phyloP scores from a whole-genome alignment of 30 jellyfish, hydroid and myxozoan genomes.

The Aurelia aurita complex sp. Pacific region DNA sequence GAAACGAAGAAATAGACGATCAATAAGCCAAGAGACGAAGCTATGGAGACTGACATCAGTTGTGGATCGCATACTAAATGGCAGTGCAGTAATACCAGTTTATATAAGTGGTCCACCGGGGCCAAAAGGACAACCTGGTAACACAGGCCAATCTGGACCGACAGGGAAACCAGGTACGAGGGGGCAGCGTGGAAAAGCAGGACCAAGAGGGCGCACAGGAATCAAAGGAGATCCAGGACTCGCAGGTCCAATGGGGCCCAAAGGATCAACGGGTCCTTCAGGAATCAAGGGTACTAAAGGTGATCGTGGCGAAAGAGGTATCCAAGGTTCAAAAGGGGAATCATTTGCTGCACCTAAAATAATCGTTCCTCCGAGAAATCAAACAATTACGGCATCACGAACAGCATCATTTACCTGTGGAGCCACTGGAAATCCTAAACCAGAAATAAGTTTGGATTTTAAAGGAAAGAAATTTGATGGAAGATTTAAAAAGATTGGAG shows the following conservation, averaged over 20 bases:
- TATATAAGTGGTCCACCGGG: constrained; percentile 2
- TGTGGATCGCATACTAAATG: too few relatives aligned
- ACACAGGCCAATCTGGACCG: too few relatives aligned
- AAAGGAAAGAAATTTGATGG: not conserved
- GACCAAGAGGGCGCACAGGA: constrained; percentile 14
- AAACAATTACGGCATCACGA: not conserved
- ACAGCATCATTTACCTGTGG: constrained; percentile 7
- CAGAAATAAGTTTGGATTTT: not conserved
- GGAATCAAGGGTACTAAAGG: constrained; percentile 4
- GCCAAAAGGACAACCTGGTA: not conserved
- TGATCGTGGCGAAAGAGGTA: not conserved
- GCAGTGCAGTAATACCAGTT: not conserved
- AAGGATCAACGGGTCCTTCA: too few relatives aligned
- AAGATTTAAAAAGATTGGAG: not conserved
- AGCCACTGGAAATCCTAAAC: constrained; percentile 18
- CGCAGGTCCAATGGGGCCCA: constrained; percentile 4
- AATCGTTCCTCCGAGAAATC: not conserved
- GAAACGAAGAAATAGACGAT: not conserved
- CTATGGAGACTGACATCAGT: not conserved
- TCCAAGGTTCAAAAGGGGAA: not conserved
- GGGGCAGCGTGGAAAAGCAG: constrained; percentile 13
- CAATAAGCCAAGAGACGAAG: not conserved
- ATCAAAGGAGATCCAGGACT: constrained; percentile 11
- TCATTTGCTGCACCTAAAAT: too few relatives aligned
- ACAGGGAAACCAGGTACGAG: too few relatives aligned